A percentile compares a stretch with the other conserved stretches of the same genome.
Conservation (phyloP, 2,113 vertebrate species). For the Perca schrenkii region DNA sequence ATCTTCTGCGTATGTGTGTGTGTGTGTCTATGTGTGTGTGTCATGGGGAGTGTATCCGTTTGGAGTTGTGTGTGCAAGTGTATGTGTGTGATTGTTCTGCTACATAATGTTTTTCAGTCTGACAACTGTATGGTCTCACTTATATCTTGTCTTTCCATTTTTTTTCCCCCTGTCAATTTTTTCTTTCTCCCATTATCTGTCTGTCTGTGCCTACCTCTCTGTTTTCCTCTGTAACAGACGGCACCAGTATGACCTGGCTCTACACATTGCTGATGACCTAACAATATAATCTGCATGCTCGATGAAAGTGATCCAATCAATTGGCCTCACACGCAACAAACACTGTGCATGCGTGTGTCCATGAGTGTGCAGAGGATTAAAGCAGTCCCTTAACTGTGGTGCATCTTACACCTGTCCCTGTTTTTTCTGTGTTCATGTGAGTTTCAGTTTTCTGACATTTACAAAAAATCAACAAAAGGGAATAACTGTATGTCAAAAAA, state of each 20-base stretch:
- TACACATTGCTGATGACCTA: constrained; percentile 59
- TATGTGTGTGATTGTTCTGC: constrained; percentile 19
- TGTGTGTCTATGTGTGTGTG: constrained; percentile 37
- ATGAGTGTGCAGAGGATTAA: constrained; percentile 45
- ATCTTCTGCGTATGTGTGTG: constrained; percentile 44
- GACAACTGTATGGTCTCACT: constrained; percentile 10
- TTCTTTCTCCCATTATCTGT: not conserved
- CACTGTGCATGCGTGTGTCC: constrained; percentile 9
- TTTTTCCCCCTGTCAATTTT: not conserved
- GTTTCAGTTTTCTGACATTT: not conserved
- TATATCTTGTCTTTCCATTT: not conserved
- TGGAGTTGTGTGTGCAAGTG: constrained; percentile 10
- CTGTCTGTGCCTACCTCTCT: not conserved
- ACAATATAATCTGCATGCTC: constrained; percentile 68
- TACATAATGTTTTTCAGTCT: constrained; percentile 24
- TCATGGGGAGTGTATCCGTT: constrained; percentile 28
- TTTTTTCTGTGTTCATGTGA: not conserved
- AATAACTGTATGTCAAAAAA: not conserved
- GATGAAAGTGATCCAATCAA: constrained; percentile 71
- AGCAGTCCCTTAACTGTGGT: constrained; percentile 20
- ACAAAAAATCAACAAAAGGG: not conserved
- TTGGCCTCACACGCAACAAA: constrained; percentile 23
- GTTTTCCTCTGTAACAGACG: constrained; percentile 14
- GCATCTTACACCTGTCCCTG: constrained; percentile 11
- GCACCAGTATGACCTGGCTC: constrained; percentile 31